These are phyloP conservation scores for Calyptommatus sinebrachiatus DNA, from an alignment of 2,113 vertebrate species.

Conservation along the genomic window DNA sequence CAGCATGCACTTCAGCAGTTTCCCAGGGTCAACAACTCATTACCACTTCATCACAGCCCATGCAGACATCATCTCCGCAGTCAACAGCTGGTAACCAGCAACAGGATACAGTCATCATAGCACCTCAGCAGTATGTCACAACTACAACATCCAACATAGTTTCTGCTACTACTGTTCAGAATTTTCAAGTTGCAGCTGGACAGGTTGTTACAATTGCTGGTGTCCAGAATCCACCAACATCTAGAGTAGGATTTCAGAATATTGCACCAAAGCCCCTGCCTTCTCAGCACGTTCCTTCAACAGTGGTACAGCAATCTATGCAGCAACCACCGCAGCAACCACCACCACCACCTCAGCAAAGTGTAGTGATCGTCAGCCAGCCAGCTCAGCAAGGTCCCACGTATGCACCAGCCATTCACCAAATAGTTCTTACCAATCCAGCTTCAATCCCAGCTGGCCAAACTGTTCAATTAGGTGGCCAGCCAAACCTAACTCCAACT, in stretches of 20 bases:
- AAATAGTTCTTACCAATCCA: slow-evolving; percentile 94
- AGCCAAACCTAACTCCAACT: slow-evolving; percentile 80
- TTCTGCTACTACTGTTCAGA: slow-evolving; percentile 83
- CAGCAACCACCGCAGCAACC: slow-evolving; percentile 72
- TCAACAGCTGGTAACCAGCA: slow-evolving; percentile 76
- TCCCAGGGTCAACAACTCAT: slow-evolving; percentile 82
- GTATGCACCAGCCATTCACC: slow-evolving; percentile 94
- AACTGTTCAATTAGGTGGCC: slow-evolving; percentile 88
- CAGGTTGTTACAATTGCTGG: slow-evolving; percentile 84
- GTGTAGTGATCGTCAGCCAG: slow-evolving; percentile 92
- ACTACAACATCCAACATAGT: slow-evolving; percentile 77
- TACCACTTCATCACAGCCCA: slow-evolving; percentile 72
- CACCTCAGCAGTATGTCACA: slow-evolving; percentile 80
- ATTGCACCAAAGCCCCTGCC: slow-evolving; percentile 94
- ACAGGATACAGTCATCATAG: slow-evolving; percentile 82
- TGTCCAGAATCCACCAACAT: slow-evolving; percentile 81
- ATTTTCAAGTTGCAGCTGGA: slow-evolving; percentile 84
- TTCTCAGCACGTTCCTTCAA: slow-evolving; percentile 77
- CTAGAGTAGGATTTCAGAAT: slow-evolving; percentile 94
- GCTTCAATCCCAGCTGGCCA: slow-evolving; percentile 82
- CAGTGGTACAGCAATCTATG: slow-evolving; percentile 73
- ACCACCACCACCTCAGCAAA: slow-evolving; percentile 81
- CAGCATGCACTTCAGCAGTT: slow-evolving; percentile 83
- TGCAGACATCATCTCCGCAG: slow-evolving; percentile 76
- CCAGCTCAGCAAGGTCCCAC: slow-evolving; percentile 86